Percentiles rank a stretch among this genome's conserved stretches.
Evolutionary conservation across 2,797 vertebrate species (phyloP).

Genomic region (Microhierax caerulescens): DNA sequence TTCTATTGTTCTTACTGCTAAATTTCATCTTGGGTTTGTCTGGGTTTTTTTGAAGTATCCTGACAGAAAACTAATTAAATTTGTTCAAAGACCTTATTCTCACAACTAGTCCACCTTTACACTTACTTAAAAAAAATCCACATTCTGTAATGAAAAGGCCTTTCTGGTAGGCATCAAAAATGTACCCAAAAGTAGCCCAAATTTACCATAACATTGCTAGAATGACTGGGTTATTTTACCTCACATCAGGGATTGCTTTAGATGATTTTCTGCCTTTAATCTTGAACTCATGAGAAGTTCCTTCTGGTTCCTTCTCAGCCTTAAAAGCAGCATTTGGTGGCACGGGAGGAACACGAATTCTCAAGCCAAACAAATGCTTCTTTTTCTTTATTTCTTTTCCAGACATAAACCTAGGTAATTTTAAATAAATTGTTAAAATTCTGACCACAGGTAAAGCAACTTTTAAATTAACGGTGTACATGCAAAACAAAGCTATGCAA

Average conservation of each 20-base stretch:
- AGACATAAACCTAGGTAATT: slow-evolving; percentile 91
- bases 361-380: slow-evolving; percentile 96
- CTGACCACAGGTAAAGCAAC: neutral
- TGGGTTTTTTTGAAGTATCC: neutral
- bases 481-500: neutral
- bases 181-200: neutral
- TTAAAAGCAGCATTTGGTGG: slow-evolving; percentile 87
- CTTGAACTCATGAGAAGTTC: slow-evolving; percentile 92
- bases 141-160: neutral
- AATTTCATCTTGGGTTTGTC: neutral
- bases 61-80: neutral
- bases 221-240: slow-evolving; percentile 72
- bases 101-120: neutral
- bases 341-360: slow-evolving; percentile 93
- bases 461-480: neutral
- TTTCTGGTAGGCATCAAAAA: neutral
- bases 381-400: slow-evolving; percentile 99
- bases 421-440: slow-evolving; percentile 40
- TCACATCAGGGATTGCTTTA: slow-evolving; percentile 82
- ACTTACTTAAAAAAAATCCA: neutral
- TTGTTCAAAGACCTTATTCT: neutral
- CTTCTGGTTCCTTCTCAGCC: slow-evolving; percentile 85
- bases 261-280: slow-evolving; percentile 94
- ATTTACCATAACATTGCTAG: neutral
- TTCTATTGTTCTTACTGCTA: neutral